Percentiles rank a stretch among this genome's conserved stretches.
These are phyloP conservation scores for Brachyalestes nurse DNA, from an alignment of 2,797 vertebrate species.

Conservation along the genomic window DNA sequence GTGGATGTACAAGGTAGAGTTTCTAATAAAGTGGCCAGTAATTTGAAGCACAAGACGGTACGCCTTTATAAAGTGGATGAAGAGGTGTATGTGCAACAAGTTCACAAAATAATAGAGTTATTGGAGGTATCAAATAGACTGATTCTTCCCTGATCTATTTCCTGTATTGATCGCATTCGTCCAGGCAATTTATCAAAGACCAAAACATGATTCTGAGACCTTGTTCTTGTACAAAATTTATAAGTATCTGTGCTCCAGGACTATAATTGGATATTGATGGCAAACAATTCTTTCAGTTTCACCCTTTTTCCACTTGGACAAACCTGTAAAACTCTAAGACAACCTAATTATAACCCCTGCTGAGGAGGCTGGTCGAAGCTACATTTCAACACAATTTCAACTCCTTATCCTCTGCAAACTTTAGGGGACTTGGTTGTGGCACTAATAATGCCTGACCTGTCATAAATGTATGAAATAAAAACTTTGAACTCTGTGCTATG, in stretches of 20 bases:
- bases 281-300: slow-evolving; percentile 75
- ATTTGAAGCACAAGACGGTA: too few relatives aligned
- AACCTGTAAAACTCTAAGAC: slow-evolving; percentile 71
- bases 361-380: slow-evolving; percentile 67
- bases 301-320: slow-evolving; percentile 73
- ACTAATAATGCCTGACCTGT: slow-evolving; percentile 23
- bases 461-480: slow-evolving; percentile 4
- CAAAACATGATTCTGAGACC: slow-evolving; percentile 51
- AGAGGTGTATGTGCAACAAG: not conserved
- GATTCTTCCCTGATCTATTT: slow-evolving; percentile 33
- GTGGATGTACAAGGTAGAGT: too few relatives aligned
- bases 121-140: slow-evolving; percentile 1
- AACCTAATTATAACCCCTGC: slow-evolving; percentile 77
- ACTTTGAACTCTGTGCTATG: not conserved
- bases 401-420: slow-evolving; percentile 47
- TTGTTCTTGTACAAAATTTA: slow-evolving; percentile 42
- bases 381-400: slow-evolving; percentile 46
- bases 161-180: slow-evolving; percentile 71
- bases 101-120: not conserved
- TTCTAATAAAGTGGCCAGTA: too few relatives aligned
- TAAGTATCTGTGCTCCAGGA: slow-evolving; percentile 61
- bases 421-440: slow-evolving; percentile 34
- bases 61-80: not conserved
- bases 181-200: slow-evolving; percentile 64
- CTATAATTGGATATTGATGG: slow-evolving; percentile 80